phyloP scores from a whole-genome alignment of 2,888 invertebrate genomes.

The Agrochola lota region DNA sequence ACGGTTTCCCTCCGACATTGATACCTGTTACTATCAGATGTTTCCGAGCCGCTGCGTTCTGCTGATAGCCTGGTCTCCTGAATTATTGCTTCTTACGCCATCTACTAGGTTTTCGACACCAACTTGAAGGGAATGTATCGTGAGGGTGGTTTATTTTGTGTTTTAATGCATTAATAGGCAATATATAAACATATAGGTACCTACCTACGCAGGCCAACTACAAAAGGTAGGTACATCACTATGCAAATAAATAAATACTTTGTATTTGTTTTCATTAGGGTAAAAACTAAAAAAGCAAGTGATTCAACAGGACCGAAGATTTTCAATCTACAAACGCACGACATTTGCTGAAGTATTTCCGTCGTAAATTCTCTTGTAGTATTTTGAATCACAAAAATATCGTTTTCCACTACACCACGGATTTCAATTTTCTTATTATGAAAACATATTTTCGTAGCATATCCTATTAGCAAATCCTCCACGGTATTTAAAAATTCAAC shows the following conservation, averaged over 20 bases:
- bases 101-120: conserved; percentile 48
- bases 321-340: background rate
- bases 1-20: conserved; percentile 50
- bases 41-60: conserved; percentile 59
- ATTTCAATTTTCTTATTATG: background rate
- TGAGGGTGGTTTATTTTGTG: conserved; percentile 24
- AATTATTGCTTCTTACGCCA: conserved; percentile 60
- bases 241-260: too few species aligned
- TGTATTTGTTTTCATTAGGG: background rate
- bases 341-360: background rate
- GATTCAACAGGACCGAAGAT: background rate
- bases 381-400: background rate
- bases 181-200: too few species aligned
- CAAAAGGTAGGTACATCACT: background rate
- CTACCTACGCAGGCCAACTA: background rate
- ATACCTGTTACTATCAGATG: conserved; percentile 65
- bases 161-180: background rate
- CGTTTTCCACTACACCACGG: background rate
- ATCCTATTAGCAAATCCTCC: conserved; percentile 10
- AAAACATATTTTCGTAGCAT: background rate
- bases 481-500: conserved; percentile 18
- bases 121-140: conserved; percentile 33
- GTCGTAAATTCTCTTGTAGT: background rate
- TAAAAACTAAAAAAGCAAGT: background rate
- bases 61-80: conserved; percentile 54